These are phyloP conservation scores for Acholoe squamosa DNA, from an alignment of 2,888 invertebrate genomes.

Conservation along the genomic window DNA sequence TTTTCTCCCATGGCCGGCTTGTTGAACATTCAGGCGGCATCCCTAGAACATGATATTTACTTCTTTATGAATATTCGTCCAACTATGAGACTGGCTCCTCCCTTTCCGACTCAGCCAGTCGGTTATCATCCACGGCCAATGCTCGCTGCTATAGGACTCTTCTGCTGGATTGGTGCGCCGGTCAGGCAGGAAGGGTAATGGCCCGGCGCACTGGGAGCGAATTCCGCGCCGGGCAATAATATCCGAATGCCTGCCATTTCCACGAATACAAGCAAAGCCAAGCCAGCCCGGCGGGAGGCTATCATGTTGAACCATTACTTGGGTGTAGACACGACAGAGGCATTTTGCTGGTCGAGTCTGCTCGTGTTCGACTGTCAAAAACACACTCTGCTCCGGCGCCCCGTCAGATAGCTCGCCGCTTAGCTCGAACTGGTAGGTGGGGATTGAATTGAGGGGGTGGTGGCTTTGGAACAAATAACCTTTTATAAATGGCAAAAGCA, in stretches of 20 bases:
- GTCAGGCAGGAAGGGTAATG: neutral
- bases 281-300: neutral
- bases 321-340: neutral
- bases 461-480: neutral
- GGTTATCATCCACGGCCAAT: neutral
- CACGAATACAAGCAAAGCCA: slow-evolving; percentile 48
- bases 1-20: neutral
- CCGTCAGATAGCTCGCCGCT: neutral
- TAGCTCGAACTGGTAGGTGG: no score
- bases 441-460: no score
- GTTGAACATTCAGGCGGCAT: neutral
- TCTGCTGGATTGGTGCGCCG: neutral
- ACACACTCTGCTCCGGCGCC: neutral
- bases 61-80: slow-evolving; percentile 29
- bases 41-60: slow-evolving; percentile 48
- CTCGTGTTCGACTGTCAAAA: slow-evolving; percentile 6
- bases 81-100: neutral
- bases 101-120: neutral
- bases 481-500: slow-evolving; percentile 10
- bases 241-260: slow-evolving; percentile 52
- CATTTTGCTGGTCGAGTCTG: neutral
- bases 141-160: neutral
- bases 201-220: slow-evolving; percentile 3
- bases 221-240: slow-evolving; percentile 38
- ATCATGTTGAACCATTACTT: slow-evolving; percentile 30